Evolutionary conservation across 2,113 vertebrate genomes (phyloP).

Genomic region (Mugil cephalus): DNA sequence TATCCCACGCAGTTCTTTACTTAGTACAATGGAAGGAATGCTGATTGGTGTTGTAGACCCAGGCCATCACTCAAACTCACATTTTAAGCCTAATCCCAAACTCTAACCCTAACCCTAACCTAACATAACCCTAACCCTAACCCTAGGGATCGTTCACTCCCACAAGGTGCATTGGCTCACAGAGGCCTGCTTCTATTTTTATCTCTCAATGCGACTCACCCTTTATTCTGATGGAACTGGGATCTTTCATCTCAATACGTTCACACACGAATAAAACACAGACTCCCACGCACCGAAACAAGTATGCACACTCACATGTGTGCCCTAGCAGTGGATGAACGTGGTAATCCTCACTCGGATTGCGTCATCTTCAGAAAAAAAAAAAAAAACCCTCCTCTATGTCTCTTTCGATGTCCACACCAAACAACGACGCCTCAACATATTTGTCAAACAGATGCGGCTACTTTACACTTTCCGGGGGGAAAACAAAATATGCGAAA

Average conservation of each 20-base stretch:
- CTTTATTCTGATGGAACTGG: too few relatives aligned
- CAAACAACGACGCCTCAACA: constrained; percentile 65
- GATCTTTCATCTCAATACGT: constrained; percentile 1
- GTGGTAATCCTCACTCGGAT: constrained; percentile 34
- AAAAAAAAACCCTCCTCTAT: neutral
- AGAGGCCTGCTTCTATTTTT: neutral
- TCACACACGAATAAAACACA: constrained; percentile 37
- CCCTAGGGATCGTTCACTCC: neutral
- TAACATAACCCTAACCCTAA: too few relatives aligned
- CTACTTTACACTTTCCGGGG: constrained; percentile 54
- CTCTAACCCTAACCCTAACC: too few relatives aligned
- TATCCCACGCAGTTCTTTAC: constrained; percentile 36
- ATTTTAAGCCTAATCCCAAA: constrained; percentile 24
- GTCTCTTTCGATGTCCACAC: constrained; percentile 37
- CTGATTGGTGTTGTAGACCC: constrained; percentile 15
- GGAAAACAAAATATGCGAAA: constrained; percentile 38
- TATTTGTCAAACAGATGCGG: constrained; percentile 75
- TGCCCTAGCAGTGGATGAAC: constrained; percentile 12
- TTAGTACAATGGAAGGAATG: neutral
- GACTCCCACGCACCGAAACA: constrained; percentile 1
- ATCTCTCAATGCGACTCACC: neutral
- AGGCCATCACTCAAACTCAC: constrained; percentile 26
- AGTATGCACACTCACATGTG: constrained; percentile 11
- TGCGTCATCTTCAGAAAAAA: constrained; percentile 41
- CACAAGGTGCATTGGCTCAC: neutral